These are phyloP conservation scores for Homarus gammarus DNA, from an alignment of 2,888 invertebrate genomes.

Conservation along the genomic window DNA sequence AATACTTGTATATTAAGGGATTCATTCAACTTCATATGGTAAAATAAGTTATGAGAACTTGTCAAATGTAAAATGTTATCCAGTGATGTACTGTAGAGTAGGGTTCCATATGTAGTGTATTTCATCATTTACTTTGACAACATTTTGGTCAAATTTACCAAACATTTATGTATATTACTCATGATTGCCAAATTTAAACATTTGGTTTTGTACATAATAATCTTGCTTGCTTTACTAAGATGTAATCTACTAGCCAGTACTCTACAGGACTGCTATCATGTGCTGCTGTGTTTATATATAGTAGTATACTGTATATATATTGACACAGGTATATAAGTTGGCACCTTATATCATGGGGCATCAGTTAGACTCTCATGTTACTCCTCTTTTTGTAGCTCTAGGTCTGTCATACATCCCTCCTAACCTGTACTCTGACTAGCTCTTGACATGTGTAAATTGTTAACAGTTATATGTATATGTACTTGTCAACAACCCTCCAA, in stretches of 20 bases:
- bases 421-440: neutral
- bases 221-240: conserved; percentile 33
- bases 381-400: conserved; percentile 5
- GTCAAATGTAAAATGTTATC: neutral
- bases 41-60: too few relatives aligned
- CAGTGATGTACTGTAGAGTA: neutral
- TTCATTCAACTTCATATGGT: too few relatives aligned
- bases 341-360: conserved; percentile 11
- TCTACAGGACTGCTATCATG: conserved; percentile 16
- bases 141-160: neutral
- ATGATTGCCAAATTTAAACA: conserved; percentile 32
- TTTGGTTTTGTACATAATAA: conserved; percentile 36
- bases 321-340: too few relatives aligned
- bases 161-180: conserved; percentile 17
- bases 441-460: neutral
- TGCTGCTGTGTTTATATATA: conserved; percentile 17
- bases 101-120: neutral
- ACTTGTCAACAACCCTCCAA: neutral
- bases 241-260: conserved; percentile 27
- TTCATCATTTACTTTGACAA: neutral
- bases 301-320: too few relatives aligned
- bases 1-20: too few relatives aligned
- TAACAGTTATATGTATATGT: neutral
- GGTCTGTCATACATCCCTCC: neutral
- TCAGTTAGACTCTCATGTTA: conserved; percentile 1